Percentiles rank a stretch among this genome's conserved stretches.
Evolutionary conservation across 2,888 invertebrate genomes (phyloP).

Genomic region (Drosophila mettleri): DNA sequence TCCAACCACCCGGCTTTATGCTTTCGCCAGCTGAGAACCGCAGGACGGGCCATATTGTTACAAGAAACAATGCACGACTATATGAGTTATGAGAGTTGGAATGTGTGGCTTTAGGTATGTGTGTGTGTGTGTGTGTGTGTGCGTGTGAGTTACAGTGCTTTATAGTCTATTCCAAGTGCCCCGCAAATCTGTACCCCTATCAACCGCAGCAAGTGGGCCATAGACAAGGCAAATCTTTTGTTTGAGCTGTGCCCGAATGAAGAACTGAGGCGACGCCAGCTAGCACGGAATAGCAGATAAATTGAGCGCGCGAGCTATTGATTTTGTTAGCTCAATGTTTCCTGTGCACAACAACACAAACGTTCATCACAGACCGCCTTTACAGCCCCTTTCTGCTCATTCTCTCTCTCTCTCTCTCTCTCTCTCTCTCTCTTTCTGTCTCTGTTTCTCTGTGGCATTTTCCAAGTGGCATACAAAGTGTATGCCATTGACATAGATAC

Average conservation of each 20-base stretch:
- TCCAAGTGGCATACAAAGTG: constrained; percentile 45
- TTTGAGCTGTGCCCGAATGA: constrained; percentile 63
- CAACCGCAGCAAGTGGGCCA: constrained; percentile 39
- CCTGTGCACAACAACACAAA: constrained; percentile 12
- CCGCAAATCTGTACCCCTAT: constrained; percentile 17
- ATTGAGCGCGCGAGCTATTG: constrained; percentile 69
- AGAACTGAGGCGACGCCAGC: constrained; percentile 44
- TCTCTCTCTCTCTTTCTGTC: not conserved
- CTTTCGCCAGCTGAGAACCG: constrained; percentile 17
- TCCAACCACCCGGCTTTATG: not conserved
- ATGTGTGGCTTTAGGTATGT: constrained; percentile 13
- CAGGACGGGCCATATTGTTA: constrained; percentile 62
- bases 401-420: not conserved
- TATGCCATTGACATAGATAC: constrained; percentile 76
- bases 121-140: constrained; percentile 10
- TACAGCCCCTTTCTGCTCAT: no score
- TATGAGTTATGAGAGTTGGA: constrained; percentile 60
- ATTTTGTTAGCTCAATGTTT: constrained; percentile 54
- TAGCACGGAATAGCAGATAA: constrained; percentile 50
- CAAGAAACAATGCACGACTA: constrained; percentile 68
- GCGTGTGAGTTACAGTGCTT: constrained; percentile 31
- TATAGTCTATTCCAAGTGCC: constrained; percentile 58
- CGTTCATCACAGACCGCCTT: not conserved
- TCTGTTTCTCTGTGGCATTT: not conserved
- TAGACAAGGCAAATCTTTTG: constrained; percentile 58